Evolutionary conservation across 2,888 invertebrate genomes (phyloP), one percentile per base, ranked within the genome.

Genomic region (Drosophila putrida): DNA sequence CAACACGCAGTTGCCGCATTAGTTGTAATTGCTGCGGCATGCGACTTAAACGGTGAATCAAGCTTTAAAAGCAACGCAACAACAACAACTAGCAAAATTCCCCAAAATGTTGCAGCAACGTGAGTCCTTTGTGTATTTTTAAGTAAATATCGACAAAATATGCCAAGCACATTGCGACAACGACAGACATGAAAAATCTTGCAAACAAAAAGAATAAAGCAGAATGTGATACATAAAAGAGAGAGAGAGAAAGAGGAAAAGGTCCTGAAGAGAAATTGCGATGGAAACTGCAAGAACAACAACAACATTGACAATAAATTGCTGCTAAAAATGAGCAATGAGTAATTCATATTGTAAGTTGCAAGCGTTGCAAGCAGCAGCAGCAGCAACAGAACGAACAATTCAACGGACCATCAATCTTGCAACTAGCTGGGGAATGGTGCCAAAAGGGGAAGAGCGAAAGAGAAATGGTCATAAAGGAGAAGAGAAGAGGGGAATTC

Each of bases 371-470:
- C 28, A 51, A 44, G 25, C 46, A 28, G 51, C 59, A 49, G 69
- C 65, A 38, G 49, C 59, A 49, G 71, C 65, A 71, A 68, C 71
- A 72, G 72, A 63, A 66, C 66, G 66, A 67, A 75, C 83, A 80
- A 88, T 85, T 88, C 88, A 87, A 83, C 80, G 80, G 75, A 78
- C 80, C 85, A 86, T 86, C 89, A 86, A 87, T 86, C 87, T 86
- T 86, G 72, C 60, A 60, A 70, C 73, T 72, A 54, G 55, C 63
- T 63, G 43, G 58, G 67, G 36, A 54, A 44, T 38, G 55, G 15
- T 9, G 36, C 33, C n/a, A 50, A 49, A 39, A 20, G 11, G 20
- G 31, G 6, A 9, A 36, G 25, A n/a, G 43, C 5, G n/a, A 43
- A 27, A 11, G 0, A 4, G 4, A 6, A 31, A 20, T 13, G n/a